Evolutionary conservation across 2,797 vertebrate genomes (phyloP).

Genomic region (Huso huso): DNA sequence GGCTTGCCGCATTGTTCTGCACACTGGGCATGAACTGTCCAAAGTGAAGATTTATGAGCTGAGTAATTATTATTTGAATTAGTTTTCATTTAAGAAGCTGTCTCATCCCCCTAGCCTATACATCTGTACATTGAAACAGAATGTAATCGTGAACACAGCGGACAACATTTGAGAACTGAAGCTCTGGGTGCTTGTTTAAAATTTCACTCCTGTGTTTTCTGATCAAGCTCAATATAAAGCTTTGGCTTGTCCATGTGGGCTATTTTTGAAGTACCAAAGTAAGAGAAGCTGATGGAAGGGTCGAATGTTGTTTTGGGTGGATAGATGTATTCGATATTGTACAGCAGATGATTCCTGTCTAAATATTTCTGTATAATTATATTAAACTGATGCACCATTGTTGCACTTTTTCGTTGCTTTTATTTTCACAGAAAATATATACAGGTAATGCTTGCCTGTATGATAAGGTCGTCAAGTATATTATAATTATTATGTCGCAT

Average conservation of each 20-base stretch:
- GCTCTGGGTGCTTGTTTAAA: constrained; percentile 57
- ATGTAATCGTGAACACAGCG: constrained; percentile 42
- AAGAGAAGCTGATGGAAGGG: constrained; percentile 48
- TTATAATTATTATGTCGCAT: too few relatives aligned
- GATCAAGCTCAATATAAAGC: too few relatives aligned
- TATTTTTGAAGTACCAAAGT: too few relatives aligned
- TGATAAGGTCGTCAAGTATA: too few relatives aligned
- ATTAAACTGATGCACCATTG: constrained; percentile 66
- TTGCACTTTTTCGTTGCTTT: constrained; percentile 66
- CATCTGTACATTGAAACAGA: too few relatives aligned
- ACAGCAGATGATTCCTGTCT: constrained; percentile 41
- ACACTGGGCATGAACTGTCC: constrained; percentile 72
- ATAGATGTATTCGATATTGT: constrained; percentile 47
- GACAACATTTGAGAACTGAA: constrained; percentile 54
- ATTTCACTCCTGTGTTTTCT: background rate
- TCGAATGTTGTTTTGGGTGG: constrained; percentile 39
- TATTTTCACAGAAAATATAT: constrained; percentile 43
- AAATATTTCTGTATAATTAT: constrained; percentile 32
- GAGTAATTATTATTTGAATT: constrained; percentile 35
- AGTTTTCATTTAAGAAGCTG: constrained; percentile 26
- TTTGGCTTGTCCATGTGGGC: too few relatives aligned
- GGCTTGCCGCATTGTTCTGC: constrained; percentile 62
- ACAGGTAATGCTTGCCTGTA: too few relatives aligned
- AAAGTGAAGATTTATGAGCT: constrained; percentile 59
- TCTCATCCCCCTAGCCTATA: too few relatives aligned